Evolutionary conservation across 1,140 invertebrate genomes (phyloP), one percentile per base, ranked within the genome.

Genomic region (Drosophila ercepeae): DNA sequence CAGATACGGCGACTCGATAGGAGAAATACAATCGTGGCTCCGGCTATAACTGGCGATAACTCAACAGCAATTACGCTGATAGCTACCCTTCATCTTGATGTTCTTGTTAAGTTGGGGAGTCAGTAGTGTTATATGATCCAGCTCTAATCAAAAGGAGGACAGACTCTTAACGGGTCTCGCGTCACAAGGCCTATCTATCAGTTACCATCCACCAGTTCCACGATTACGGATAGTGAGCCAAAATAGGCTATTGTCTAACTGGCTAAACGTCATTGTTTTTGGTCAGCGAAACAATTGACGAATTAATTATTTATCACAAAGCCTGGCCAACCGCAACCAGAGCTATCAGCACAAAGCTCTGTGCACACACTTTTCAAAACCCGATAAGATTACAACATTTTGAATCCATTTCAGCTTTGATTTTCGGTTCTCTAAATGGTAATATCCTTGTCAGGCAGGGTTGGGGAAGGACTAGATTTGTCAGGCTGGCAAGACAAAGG

Each of bases 251-350:
- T 3, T 16, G 36, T 19, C 44, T 36, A 50, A 76, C 41, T 46
- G 55, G 44, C 60, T 57, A 39, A 39, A 39, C 36, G 36, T 39
- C 36, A 39, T 16, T 1, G 13, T n/a, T n/a, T n/a, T 59, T 55
- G 27, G 39, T 11, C 46, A 42, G 39, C 11, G 16, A 39, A 57
- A 54, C 49, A 27, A 34, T 39, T 54, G 69, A 48, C 41, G 46
- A 60, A 74, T 84, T 39, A 88, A 86, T 88, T 74, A 88, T 86
- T 88, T 65, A 81, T 58, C 73, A 57, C 63, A 65, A n/a, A 60
- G 58, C 54, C 67, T 53, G 32, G 77, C 16, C 42, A 76, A 39
- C 77, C 76, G 53, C 64, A 73, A 51, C 19, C 45, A 59, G 65
- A 45, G 51, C 7, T 39, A 16, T 32, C 29, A 39, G 13, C 41